Conservation (phyloP, 2,113 vertebrate genomes). For the Todiramphus chloris region DNA sequence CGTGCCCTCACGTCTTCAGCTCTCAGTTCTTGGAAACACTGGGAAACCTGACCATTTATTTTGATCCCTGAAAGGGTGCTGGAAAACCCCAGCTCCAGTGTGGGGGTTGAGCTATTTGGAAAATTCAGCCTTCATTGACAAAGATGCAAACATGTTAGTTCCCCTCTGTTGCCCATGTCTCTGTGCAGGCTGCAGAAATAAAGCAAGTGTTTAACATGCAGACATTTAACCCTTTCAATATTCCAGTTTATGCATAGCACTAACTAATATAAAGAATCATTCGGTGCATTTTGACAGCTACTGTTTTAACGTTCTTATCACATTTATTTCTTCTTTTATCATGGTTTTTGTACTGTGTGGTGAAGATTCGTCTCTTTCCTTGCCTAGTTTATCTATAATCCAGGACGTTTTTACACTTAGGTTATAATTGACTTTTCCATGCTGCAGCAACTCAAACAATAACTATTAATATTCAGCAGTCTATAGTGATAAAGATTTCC, state of each 20-base stretch:
- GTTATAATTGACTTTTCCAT: slow-evolving; percentile 74
- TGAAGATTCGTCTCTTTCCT: slow-evolving; percentile 44
- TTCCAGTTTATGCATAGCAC: background rate
- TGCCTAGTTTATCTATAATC: slow-evolving; percentile 73
- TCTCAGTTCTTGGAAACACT: background rate
- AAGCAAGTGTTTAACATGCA: slow-evolving; percentile 16
- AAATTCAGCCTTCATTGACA: slow-evolving; percentile 5
- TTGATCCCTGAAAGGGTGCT: background rate
- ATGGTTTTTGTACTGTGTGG: slow-evolving; percentile 8
- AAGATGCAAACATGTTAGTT: slow-evolving; percentile 29
- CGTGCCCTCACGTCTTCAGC: accelerated
- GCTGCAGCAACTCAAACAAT: slow-evolving; percentile 70
- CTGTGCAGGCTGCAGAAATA: slow-evolving; percentile 34
- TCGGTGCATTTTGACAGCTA: background rate
- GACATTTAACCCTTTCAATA: slow-evolving; percentile 41
- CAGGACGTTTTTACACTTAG: slow-evolving; percentile 65
- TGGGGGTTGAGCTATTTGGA: background rate
- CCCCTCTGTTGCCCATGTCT: background rate
- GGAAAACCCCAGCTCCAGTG: background rate
- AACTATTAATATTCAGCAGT: slow-evolving; percentile 75
- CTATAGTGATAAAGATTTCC: slow-evolving; percentile 74
- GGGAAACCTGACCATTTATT: background rate
- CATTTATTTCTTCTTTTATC: slow-evolving; percentile 58
- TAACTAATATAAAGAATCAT: background rate
- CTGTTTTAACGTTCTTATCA: slow-evolving; percentile 65